A percentile compares a stretch with the other conserved stretches of the same genome.
phyloP scores from a whole-genome alignment of 1,140 invertebrate genomes.

The Hermetia illucens region DNA sequence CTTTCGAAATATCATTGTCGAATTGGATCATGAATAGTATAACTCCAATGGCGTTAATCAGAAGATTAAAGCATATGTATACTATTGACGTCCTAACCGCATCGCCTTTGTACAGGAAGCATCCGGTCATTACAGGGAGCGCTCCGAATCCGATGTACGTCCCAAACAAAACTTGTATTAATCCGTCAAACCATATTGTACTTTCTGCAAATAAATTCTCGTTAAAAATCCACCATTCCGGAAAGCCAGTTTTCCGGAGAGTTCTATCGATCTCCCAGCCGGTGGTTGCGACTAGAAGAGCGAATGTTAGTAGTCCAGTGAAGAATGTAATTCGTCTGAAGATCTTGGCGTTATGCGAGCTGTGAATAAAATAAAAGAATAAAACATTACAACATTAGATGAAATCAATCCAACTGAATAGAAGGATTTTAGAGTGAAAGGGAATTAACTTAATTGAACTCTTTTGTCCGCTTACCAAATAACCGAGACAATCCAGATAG shows the following conservation, averaged over 20 bases:
- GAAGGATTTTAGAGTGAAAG: neutral
- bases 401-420: neutral
- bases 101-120: constrained; percentile 29
- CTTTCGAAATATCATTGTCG: constrained; percentile 7
- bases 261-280: constrained; percentile 27
- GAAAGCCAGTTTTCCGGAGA: constrained; percentile 18
- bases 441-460: neutral
- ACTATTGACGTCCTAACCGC: constrained; percentile 27
- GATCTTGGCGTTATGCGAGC: constrained; percentile 26
- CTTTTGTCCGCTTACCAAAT: constrained; percentile 20
- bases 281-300: constrained; percentile 18
- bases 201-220: constrained; percentile 13
- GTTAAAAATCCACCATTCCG: constrained; percentile 22
- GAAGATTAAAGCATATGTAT: constrained; percentile 27
- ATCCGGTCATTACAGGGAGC: constrained; percentile 27
- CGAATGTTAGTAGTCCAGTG: constrained; percentile 19
- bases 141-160: constrained; percentile 25
- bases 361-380: constrained; percentile 7
- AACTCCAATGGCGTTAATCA: constrained; percentile 26
- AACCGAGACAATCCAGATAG: constrained; percentile 28
- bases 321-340: constrained; percentile 22
- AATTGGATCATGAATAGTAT: constrained; percentile 29
- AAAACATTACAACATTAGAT: neutral
- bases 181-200: constrained; percentile 27
- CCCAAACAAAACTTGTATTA: constrained; percentile 26